Conservation (phyloP, 2,888 invertebrate genomes). For the Dasypolia templi region DNA sequence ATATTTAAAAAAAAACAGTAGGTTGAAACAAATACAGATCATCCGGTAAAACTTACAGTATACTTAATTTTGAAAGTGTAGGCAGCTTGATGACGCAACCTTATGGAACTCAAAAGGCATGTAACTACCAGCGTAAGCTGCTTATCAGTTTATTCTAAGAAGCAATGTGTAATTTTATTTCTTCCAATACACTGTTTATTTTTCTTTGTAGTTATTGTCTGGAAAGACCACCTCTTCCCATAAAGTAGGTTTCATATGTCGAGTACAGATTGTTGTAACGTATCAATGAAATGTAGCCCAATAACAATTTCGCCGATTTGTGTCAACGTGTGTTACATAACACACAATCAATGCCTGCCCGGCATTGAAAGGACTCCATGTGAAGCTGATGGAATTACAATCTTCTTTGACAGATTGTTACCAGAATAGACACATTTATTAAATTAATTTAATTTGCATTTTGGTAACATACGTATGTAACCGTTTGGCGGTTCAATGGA, state of each 20-base stretch:
- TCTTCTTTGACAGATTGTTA: no score
- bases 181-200: neutral
- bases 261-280: neutral
- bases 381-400: no score
- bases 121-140: neutral
- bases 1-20: conserved; percentile 1
- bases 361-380: no score
- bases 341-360: no score
- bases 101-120: neutral
- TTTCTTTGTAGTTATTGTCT: neutral
- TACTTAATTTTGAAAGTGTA: neutral
- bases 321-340: no score
- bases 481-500: neutral
- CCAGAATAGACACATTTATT: no score
- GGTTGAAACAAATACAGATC: conserved; percentile 8
- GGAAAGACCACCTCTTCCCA: neutral
- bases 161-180: neutral
- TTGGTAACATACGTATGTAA: neutral
- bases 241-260: neutral
- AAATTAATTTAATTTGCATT: no score
- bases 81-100: neutral
- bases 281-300: neutral
- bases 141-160: neutral
- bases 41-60: neutral
- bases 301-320: no score